Evolutionary conservation across 2,797 vertebrate species (phyloP).

Genomic region (Mus minutoides): DNA sequence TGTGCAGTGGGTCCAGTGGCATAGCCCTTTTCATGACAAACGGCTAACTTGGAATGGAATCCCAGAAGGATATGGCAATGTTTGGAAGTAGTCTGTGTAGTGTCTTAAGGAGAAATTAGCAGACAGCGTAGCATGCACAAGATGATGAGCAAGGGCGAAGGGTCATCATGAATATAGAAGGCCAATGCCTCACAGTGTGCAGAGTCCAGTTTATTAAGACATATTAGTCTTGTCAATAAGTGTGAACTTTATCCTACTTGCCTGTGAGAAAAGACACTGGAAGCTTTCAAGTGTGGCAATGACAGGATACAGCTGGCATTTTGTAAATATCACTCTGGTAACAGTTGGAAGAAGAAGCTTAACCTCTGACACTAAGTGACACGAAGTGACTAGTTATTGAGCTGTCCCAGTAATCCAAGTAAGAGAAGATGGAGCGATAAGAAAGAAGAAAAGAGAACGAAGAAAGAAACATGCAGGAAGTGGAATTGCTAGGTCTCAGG

Average conservation of each 20-base stretch:
- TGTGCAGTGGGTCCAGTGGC: not conserved
- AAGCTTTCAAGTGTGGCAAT: constrained; percentile 33
- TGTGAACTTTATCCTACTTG: constrained; percentile 50
- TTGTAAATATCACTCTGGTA: constrained; percentile 46
- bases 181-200: not conserved
- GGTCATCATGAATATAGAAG: not conserved
- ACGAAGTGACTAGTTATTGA: not conserved
- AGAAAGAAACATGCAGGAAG: not conserved
- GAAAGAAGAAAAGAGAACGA: not conserved
- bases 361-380: constrained; percentile 4
- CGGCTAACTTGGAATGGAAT: not conserved
- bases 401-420: not conserved
- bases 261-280: constrained; percentile 22
- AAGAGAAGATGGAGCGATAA: not conserved
- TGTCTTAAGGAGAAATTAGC: not conserved
- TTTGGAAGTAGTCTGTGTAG: not conserved
- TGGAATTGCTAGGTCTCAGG: not conserved
- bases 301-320: constrained; percentile 13
- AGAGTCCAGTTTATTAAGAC: constrained; percentile 15
- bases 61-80: not conserved
- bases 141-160: not conserved
- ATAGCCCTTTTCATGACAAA: not conserved
- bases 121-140: not conserved
- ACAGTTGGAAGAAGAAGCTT: constrained; percentile 23
- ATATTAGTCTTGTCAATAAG: constrained; percentile 27